phyloP scores from a whole-genome alignment of 2,113 vertebrate genomes.

The Chlorodrepanis virens region DNA sequence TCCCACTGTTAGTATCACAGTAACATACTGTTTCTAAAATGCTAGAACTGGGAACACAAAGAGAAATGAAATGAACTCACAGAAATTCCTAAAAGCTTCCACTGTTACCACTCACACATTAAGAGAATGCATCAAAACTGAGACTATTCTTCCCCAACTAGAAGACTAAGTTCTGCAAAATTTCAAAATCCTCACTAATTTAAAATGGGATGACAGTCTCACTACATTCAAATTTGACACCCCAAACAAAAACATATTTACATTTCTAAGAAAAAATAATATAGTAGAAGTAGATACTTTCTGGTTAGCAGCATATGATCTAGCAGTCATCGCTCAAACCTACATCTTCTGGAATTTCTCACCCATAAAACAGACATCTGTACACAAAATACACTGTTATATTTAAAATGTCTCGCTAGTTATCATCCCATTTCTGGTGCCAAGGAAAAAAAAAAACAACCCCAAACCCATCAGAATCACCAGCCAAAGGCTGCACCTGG shows the following conservation, averaged over 20 bases:
- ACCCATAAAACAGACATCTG: neutral
- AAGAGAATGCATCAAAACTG: neutral
- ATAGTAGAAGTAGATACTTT: neutral
- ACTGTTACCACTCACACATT: neutral
- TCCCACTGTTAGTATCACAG: neutral
- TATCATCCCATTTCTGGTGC: neutral
- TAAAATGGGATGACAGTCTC: neutral
- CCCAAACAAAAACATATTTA: neutral
- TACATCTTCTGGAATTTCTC: neutral
- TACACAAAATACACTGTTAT: neutral
- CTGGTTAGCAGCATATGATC: neutral
- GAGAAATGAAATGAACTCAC: neutral
- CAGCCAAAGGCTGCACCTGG: neutral
- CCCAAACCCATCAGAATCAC: neutral
- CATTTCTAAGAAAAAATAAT: neutral
- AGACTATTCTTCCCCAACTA: neutral
- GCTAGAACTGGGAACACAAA: neutral
- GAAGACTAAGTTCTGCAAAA: neutral
- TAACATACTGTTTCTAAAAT: neutral
- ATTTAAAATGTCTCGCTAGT: neutral
- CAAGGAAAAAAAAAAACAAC: neutral
- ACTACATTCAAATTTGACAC: neutral
- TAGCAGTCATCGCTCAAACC: neutral
- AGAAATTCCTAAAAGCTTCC: neutral
- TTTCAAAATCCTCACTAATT: neutral